Evolutionary conservation across 2,113 vertebrate genomes (phyloP).

Genomic region (Athene cunicularia): DNA sequence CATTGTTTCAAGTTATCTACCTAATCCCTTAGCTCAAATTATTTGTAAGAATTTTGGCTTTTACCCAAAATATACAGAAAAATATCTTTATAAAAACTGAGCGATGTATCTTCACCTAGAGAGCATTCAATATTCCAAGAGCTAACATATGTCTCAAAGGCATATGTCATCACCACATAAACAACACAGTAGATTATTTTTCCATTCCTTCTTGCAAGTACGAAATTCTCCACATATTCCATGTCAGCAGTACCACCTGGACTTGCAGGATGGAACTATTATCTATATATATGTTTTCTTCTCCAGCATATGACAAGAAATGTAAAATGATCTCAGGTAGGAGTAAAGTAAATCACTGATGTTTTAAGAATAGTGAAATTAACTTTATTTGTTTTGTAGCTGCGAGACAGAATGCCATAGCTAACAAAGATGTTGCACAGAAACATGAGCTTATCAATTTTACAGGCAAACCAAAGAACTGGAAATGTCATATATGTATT

Average conservation of each 20-base stretch:
- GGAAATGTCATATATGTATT: not conserved
- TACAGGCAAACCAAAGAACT: not conserved
- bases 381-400: not conserved
- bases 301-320: not conserved
- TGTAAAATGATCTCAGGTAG: not conserved
- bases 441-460: not conserved
- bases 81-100: conserved; percentile 55
- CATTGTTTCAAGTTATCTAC: conserved; percentile 14
- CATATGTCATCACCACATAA: conserved; percentile 50
- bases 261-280: not conserved
- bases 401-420: not conserved
- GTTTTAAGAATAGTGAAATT: not conserved
- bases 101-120: conserved; percentile 42
- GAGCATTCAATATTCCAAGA: conserved; percentile 41
- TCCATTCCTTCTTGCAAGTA: conserved; percentile 48
- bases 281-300: not conserved
- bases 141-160: conserved; percentile 49
- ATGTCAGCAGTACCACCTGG: conserved; percentile 12
- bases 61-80: conserved; percentile 52
- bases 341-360: not conserved
- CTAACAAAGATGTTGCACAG: not conserved
- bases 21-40: conserved; percentile 35
- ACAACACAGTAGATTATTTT: conserved; percentile 54
- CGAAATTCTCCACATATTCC: conserved; percentile 54
- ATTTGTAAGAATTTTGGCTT: conserved; percentile 27